Evolutionary conservation across 2,113 vertebrate genomes (phyloP), one percentile per base, ranked within the genome.

Genomic region (Neopipo cinnamomea): DNA sequence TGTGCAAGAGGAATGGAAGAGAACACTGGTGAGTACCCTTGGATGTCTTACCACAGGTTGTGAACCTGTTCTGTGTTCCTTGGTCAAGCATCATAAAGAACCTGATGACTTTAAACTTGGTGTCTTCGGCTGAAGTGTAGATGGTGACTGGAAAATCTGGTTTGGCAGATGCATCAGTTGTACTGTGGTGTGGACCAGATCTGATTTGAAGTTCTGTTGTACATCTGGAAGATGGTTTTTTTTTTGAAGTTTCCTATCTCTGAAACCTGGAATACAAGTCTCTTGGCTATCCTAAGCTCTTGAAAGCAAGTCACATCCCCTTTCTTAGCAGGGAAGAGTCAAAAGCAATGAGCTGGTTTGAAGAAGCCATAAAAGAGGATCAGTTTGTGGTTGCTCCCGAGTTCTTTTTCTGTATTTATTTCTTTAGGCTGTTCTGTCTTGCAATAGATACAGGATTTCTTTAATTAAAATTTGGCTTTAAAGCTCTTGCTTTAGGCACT

Each of bases 1-100:
- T 2, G 90, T 49, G 55, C 62, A 42, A 68, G 94, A 91, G 91
- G 85, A 50, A 96, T 93, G 94, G 97, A 97, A 46, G 97, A 97
- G 65, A 96, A 21, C 33, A 0, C 89, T 9, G 96, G 97, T 97
- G 93, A 96, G 97, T 96, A 62, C 2, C 9, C 42, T 21, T 12
- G 0, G 58, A 1, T 76, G 5, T 20, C n/a, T 46, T 37, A 23
- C 17, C 9, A 3, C 12, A 33, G 22, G 14, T 41, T 42, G 42
- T 47, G 47, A 65, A 5, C 35, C 44, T 85, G 39, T 35, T 50
- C 49, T 70, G 47, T 55, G 35, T 20, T 71, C 49, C n/a, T 53
- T 56, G 56, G 14, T 63, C 46, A 42, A 61, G 12, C 33, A 13
- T 55, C 31, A 21, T 24, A 22, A 75, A 58, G 44, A 74, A 16